Evolutionary conservation across 23 tunicate species (phyloP), one percentile per base, ranked within the genome.

Genomic region (Pegea sp.): DNA sequence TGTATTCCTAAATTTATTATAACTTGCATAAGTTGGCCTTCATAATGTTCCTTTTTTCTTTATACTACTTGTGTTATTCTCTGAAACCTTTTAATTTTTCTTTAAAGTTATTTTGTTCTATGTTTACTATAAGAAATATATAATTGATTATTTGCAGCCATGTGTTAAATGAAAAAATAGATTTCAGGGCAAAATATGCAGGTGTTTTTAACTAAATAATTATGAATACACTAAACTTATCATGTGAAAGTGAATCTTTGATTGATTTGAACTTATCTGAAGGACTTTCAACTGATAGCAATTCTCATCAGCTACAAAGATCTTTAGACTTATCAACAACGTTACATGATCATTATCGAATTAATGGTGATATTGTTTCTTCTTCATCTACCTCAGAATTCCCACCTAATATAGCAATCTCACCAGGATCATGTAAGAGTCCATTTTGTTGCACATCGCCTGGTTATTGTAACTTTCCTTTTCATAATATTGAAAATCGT

Each of bases 351-450:
- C 13, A 8, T 8, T 8, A 38, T 38, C 16, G 13, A 38, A 11
- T 16, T 38, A 38, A 16, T 38, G 46, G 11, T 38, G 46, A 38
- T 38, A 38, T 16, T 16, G 11, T 38, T 38, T 8, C 11, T 38
- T 38, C 16, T 38, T 38, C 16, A 16, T 8, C 46, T 38, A 16
- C 46, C 11, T 8, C 11, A 8, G 86, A 74, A 29, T 84, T 62
- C 60, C 95, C 95, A 2, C 95, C 95, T 6, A 84, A 84, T 30
- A 70, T 84, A 34, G 95, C 95, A 29, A 84, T 84, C 31, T 84
- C 95, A 0, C 95, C 95, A 2, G 95, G 95, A 24, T 84, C 95
- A 26, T 84, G 95, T 59, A 84, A 84, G 44, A 84, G 95, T 48
- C 84, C 95, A 18, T 84, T 56, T 58, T 73, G 77, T 33, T 84